A percentile compares a stretch with the other conserved stretches of the same genome.
Conservation (phyloP, 2,797 vertebrate species). For the Ctenosaura bakeri region DNA sequence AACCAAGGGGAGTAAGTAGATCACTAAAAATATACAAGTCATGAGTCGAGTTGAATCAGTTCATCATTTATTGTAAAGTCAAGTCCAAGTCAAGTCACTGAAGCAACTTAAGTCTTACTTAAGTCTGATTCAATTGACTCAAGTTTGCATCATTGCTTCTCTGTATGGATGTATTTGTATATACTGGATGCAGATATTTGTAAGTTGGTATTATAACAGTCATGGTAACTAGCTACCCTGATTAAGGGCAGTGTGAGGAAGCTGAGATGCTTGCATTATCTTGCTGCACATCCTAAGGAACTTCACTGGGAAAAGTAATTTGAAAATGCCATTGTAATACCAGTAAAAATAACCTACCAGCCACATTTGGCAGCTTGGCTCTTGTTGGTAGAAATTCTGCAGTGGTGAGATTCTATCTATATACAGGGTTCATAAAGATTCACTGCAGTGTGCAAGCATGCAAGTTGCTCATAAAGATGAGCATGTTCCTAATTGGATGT, state of each 20-base stretch:
- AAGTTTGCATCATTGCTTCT: no score
- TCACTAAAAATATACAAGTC: no score
- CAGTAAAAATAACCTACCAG: background rate
- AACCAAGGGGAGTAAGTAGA: no score
- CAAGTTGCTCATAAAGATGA: background rate
- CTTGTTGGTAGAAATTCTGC: background rate
- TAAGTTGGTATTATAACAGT: background rate
- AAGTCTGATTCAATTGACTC: no score
- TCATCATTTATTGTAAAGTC: no score
- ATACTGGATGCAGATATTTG: background rate
- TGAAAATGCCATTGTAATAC: background rate
- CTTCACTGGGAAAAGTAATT: background rate
- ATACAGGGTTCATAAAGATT: background rate
- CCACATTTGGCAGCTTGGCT: no score
- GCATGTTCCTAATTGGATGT: constrained; percentile 52
- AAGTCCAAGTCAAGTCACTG: no score
- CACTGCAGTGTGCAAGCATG: background rate
- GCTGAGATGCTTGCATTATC: background rate
- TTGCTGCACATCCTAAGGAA: background rate
- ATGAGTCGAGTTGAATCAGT: no score
- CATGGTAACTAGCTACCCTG: background rate
- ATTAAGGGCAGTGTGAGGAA: background rate
- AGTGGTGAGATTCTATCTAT: background rate
- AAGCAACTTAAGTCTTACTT: no score
- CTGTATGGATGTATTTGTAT: background rate